These are phyloP conservation scores for Theropithecus gelada DNA, from an alignment of 2,113 vertebrate species.

Conservation along the genomic window DNA sequence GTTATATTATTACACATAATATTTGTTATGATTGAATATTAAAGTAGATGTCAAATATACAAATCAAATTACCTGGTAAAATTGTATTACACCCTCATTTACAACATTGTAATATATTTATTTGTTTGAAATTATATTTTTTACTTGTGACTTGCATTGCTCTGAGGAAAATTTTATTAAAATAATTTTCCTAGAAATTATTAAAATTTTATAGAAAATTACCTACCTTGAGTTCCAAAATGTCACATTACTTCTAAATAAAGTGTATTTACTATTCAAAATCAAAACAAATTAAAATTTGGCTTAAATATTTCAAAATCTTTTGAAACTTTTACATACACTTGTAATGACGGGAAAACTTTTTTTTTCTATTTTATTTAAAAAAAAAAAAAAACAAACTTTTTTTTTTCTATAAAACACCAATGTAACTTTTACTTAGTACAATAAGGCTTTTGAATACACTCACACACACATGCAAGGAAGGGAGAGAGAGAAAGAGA, in stretches of 20 bases:
- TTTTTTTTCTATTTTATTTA: neutral
- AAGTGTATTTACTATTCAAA: neutral
- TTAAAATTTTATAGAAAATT: constrained; percentile 6
- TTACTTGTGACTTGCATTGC: neutral
- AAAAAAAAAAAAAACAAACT: neutral
- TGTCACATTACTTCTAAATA: neutral
- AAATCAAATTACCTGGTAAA: neutral
- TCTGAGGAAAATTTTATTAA: neutral
- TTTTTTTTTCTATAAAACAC: neutral
- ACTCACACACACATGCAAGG: neutral
- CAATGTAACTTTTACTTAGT: neutral
- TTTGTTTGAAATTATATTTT: neutral
- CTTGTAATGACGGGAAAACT: neutral
- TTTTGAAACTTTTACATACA: neutral
- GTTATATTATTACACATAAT: neutral
- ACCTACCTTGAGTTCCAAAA: neutral
- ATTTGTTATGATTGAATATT: neutral
- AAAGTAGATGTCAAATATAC: neutral
- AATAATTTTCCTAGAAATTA: neutral
- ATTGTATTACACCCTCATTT: neutral
- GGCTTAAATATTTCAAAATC: neutral
- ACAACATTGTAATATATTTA: neutral
- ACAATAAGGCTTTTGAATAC: neutral
- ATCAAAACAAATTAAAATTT: neutral
- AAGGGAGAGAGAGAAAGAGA: neutral